Base-by-base conservation (phyloP, 2,797 vertebrate species). In the Tapirus indicus region DNA sequence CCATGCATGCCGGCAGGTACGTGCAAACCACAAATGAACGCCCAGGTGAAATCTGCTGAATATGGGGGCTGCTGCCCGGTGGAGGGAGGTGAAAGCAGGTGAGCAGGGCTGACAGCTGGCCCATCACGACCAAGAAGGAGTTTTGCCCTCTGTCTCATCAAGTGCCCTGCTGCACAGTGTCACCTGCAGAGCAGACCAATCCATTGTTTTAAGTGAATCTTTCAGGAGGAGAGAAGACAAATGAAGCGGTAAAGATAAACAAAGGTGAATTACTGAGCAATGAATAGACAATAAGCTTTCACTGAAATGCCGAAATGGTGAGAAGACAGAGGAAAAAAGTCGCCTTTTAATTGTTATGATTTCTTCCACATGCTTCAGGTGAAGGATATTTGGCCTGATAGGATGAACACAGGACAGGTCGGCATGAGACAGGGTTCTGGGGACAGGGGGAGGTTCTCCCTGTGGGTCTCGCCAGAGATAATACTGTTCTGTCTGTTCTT, bases 251-350 rank as follows among this genome's bases (percentile, higher is more conserved):
- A 64, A 93, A 83, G 69, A 90, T 77, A 94, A 97, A 56, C 16
- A 5, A 32, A 91, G 87, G 79, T 12, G 44, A 97, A 74, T 95
- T 84, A 89, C 78, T 92, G 95, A 75, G 66, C 3, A 3, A 49
- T 16, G 60, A 69, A 2, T 2, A 32, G 91, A 66, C 6, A 49
- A n/a, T 1, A 35, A 64, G 17, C 25, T 66, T 47, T 77, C 58
- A 6, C 11, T 91, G 88, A 84, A 72, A 68, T 25, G 23, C 74
- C 56, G 35, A 49, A 58, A 69, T 47, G 56, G 84, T 21, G 16
- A 14, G 49, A 74, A 20, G 41, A 7, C 6, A 44, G 20, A 38
- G 21, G 21, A 1, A 17, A 35, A 41, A 38, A 12, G 35, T 11
- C 27, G 2, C 23, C 62, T 78, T 44, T 35, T 47, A 2, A 18